Evolutionary conservation across 2,113 vertebrate genomes (phyloP).

Genomic region (Mystacornis crossleyi): DNA sequence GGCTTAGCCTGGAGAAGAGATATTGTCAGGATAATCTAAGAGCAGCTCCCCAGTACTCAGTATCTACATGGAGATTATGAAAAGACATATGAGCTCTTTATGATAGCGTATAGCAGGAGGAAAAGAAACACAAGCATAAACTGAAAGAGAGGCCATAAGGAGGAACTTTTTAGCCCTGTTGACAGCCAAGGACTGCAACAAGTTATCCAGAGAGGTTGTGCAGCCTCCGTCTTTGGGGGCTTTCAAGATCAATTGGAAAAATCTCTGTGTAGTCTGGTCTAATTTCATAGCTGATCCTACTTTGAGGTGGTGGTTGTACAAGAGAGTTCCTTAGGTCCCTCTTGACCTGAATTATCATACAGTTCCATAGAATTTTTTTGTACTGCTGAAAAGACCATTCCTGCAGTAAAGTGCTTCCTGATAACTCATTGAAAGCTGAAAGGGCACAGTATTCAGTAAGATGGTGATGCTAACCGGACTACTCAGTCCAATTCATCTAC

Average conservation of each 20-base stretch:
- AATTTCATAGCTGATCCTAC: not conserved
- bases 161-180: not conserved
- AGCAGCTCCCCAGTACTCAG: not conserved
- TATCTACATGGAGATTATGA: not conserved
- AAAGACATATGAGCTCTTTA: not conserved
- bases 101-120: rapidly evolving
- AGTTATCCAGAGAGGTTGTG: not conserved
- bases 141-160: not conserved
- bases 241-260: not conserved
- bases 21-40: not conserved
- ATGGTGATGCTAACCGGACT: not conserved
- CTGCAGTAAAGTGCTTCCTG: not conserved
- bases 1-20: not conserved
- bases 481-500: not conserved
- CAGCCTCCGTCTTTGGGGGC: not conserved
- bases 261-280: not conserved
- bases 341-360: not conserved
- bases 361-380: not conserved
- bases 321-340: not conserved
- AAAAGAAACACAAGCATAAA: not conserved
- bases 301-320: not conserved
- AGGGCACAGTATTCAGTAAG: not conserved
- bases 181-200: not conserved
- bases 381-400: not conserved
- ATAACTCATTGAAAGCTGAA: not conserved